Base-by-base conservation (phyloP, 2,888 invertebrate species). In the Machimus atricapillus region DNA sequence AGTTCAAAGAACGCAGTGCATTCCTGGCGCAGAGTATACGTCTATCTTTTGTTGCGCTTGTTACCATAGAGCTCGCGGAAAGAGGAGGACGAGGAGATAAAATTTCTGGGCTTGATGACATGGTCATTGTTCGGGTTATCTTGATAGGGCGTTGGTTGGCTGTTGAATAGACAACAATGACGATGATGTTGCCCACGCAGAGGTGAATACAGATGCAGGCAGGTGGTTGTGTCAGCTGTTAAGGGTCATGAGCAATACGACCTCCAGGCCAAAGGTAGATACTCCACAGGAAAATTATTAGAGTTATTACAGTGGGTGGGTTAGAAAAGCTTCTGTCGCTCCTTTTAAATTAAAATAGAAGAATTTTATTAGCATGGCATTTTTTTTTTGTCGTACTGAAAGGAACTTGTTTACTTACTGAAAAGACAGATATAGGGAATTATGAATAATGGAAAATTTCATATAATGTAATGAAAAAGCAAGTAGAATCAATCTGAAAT, bases 1-100 rank as follows among this genome's bases (percentile, higher is more conserved):
- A 43, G 78, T 78, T 40, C 78, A 78, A 37, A 78, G 78, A 78
- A 78, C 78, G 78, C 37, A 78, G 19, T 43, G 40, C 78, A 78
- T 78, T 78, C 78, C 43, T 78, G 40, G 9, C 78, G 9, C 78
- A 40, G 66, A 66, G 66, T 66, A 66, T 14, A n/a, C n/a, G 66
- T 66, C 66, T 66, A 66, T n/a, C 52, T 66, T 66, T 66, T 27
- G 66, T 66, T 66, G 66, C 66, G 27, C 23, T 66, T 12, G 27
- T 2, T 23, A 66, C 12, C 12, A 19, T 52, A n/a, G 8, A 9
- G n/a, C n/a, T 2, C 66, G n/a, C n/a, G n/a, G 52, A 9, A 66
- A 66, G 66, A 66, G 66, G 23, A 58, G 58, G 9, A 58, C 58
- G 58, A 23, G 23, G 12, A 27, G 23, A 66, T 66, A 66, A 27